Evolutionary conservation across 2,113 vertebrate genomes (phyloP).

Genomic region (Riparia riparia): DNA sequence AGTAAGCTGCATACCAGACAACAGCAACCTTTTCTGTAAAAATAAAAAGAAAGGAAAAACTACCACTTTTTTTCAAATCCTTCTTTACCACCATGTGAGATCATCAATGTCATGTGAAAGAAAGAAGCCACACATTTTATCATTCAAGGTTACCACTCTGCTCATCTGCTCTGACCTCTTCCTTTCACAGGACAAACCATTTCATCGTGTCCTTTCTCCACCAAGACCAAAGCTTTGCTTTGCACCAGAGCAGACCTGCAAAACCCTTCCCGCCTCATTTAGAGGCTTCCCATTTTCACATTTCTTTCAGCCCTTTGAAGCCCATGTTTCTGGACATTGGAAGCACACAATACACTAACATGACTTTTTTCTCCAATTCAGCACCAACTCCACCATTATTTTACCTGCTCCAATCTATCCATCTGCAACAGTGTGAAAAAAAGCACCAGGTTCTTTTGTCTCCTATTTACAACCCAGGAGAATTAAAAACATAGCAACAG

Average conservation of each 20-base stretch:
- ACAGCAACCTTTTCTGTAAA: neutral
- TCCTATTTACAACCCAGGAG: slow-evolving; percentile 5
- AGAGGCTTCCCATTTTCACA: neutral
- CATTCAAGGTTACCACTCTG: neutral
- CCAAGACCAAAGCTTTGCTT: neutral
- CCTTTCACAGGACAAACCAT: neutral
- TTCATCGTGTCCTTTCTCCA: neutral
- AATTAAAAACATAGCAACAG: slow-evolving; percentile 31
- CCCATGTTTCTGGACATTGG: fast-evolving
- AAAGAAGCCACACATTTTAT: neutral
- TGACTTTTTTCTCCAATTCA: neutral
- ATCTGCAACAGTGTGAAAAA: neutral
- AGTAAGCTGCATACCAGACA: neutral
- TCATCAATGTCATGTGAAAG: neutral
- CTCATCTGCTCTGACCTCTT: neutral
- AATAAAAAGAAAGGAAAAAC: neutral
- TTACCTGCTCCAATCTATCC: neutral
- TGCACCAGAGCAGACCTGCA: neutral
- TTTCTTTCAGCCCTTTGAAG: neutral
- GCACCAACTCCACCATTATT: neutral
- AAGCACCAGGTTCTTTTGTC: slow-evolving; percentile 25
- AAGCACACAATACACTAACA: neutral
- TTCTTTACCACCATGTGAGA: neutral
- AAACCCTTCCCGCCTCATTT: neutral
- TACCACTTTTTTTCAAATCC: neutral